Conservation (phyloP, 35 echinoderm and acorn worm species). For the Apostichopus japonicus region DNA sequence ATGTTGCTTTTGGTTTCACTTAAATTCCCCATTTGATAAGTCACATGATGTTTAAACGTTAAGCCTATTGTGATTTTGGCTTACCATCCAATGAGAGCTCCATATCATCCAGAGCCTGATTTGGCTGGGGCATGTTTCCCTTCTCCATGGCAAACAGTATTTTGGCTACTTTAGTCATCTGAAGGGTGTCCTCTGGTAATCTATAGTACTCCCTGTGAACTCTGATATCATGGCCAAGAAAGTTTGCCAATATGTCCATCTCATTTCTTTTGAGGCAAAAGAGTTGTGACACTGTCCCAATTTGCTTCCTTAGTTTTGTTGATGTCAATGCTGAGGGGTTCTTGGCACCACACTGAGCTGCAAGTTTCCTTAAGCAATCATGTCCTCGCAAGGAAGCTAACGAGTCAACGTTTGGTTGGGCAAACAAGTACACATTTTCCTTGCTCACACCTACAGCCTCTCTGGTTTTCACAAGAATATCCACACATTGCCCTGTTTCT, state of each 20-base stretch:
- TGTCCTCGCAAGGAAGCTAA: background rate
- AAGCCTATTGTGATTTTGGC: too few relatives aligned
- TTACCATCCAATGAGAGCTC: too few relatives aligned
- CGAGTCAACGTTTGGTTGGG: background rate
- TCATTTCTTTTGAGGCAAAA: slow-evolving; percentile 67
- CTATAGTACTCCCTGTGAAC: slow-evolving; percentile 70
- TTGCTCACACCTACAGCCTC: background rate
- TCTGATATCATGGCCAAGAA: slow-evolving; percentile 72
- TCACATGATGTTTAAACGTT: too few relatives aligned
- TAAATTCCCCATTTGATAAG: too few relatives aligned
- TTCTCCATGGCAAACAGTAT: too few relatives aligned
- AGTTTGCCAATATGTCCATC: slow-evolving; percentile 70
- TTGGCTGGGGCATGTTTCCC: too few relatives aligned
- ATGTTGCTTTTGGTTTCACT: too few relatives aligned
- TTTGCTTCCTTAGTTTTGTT: slow-evolving; percentile 73
- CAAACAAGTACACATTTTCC: background rate
- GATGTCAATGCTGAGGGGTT: slow-evolving; percentile 56
- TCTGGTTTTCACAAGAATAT: background rate
- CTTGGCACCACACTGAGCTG: background rate
- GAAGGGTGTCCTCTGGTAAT: slow-evolving; percentile 65
- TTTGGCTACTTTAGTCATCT: background rate
- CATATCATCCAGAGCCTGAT: too few relatives aligned
- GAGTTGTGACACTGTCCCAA: slow-evolving; percentile 60
- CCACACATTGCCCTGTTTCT: background rate
- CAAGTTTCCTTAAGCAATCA: background rate